Evolutionary conservation across 2,113 vertebrate species (phyloP).

Genomic region (Arenaria interpres): DNA sequence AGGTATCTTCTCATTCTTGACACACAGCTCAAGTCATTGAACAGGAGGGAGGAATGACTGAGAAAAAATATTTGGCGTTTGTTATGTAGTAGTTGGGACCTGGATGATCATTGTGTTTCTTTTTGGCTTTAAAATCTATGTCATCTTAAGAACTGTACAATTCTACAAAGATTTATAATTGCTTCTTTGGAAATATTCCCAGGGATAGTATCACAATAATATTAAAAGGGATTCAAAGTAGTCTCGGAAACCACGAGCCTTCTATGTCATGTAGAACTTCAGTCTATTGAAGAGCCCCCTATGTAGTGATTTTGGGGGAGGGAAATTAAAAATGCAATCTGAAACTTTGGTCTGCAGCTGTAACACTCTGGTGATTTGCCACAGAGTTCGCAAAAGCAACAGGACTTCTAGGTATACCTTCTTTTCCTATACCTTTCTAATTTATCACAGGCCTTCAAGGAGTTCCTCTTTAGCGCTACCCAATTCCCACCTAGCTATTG

Average conservation of each 20-base stretch:
- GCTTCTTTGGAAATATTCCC: not conserved
- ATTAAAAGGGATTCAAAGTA: not conserved
- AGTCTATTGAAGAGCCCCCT: not conserved
- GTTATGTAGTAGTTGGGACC: not conserved
- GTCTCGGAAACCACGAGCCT: not conserved
- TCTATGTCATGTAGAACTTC: not conserved
- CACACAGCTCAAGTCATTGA: not conserved
- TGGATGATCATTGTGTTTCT: not conserved
- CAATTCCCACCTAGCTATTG: not conserved
- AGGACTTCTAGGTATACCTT: not conserved
- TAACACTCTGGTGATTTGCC: not conserved
- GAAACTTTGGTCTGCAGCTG: not conserved
- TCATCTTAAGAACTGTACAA: not conserved
- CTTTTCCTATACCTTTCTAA: not conserved
- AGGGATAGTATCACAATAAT: not conserved
- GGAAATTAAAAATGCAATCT: not conserved
- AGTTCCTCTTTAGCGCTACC: not conserved
- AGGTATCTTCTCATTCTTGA: not conserved
- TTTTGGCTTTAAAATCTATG: not conserved
- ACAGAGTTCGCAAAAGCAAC: not conserved
- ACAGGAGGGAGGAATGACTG: not conserved
- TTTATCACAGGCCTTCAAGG: not conserved
- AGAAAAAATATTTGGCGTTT: not conserved
- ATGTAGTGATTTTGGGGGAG: accelerated
- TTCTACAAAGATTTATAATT: not conserved